A percentile compares a stretch with the other conserved stretches of the same genome.
phyloP scores from a whole-genome alignment of 2,797 vertebrate species.

The Tamandua tetradactyla region DNA sequence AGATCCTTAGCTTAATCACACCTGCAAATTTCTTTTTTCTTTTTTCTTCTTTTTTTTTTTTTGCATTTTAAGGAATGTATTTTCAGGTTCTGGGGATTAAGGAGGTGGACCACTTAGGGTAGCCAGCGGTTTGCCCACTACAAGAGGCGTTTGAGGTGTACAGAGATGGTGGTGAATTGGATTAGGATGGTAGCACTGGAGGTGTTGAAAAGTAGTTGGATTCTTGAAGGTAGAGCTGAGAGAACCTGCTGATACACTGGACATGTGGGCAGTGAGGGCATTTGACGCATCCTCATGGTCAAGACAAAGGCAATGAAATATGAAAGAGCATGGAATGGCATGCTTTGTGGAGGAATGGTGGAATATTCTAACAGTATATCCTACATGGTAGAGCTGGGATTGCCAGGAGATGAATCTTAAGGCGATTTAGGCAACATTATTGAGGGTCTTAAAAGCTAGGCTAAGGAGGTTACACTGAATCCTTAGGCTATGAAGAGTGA shows the following conservation, averaged over 20 bases:
- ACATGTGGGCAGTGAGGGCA: rapidly evolving
- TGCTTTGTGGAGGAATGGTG: not conserved
- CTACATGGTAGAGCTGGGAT: not conserved
- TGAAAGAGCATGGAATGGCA: not conserved
- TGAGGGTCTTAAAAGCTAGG: not conserved
- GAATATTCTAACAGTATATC: not conserved
- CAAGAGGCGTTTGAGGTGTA: not conserved
- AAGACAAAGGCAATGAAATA: not conserved
- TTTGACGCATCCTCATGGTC: too few relatives aligned
- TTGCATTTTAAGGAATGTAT: not conserved
- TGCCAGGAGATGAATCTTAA: too few relatives aligned
- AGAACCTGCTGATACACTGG: not conserved
- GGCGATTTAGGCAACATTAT: not conserved
- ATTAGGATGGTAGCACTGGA: not conserved
- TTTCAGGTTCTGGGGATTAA: not conserved
- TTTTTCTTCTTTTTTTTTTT: too few relatives aligned
- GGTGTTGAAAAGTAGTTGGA: not conserved
- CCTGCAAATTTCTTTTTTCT: not conserved
- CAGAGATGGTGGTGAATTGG: not conserved
- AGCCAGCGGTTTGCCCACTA: not conserved
- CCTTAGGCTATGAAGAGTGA: not conserved
- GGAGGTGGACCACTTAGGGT: not conserved
- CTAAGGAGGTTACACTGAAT: not conserved
- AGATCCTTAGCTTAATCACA: not conserved
- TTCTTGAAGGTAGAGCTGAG: not conserved